Base-by-base conservation (phyloP, 2,113 vertebrate genomes). In the Mormoops blainvillei region DNA sequence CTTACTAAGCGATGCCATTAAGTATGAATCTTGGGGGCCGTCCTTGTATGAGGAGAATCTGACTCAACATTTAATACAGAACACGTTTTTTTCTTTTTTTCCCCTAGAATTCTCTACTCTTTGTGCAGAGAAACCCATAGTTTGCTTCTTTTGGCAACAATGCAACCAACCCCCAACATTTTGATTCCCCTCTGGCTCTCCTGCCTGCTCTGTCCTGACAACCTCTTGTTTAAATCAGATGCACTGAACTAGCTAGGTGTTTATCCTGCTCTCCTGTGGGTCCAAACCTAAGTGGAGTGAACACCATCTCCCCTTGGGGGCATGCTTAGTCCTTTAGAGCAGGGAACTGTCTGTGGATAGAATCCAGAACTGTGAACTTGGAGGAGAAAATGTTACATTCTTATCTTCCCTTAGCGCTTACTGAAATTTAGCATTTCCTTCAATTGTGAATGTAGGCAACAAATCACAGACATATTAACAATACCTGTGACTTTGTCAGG, bases 371-470 rank as follows among this genome's bases (percentile, higher is more conserved):
- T 28, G 36, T 36, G 76, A 77, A 93, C 28, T 82, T 38, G 50
- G n/a, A 88, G 45, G 9, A 70, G 71, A 71, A 87, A 84, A 67
- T 24, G 10, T 24, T 61, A 41, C 5, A 38, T 54, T 87, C 19
- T 36, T 81, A 7, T 48, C 50, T 76, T 91, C 38, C 41, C 33
- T 71, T n/a, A 76, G 19, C 5, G 71, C 52, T 76, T 22, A 11
- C 1, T 84, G 74, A 93, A 70, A 89, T 50, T 76, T 58, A 50
- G n/a, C 18, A 10, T 92, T 67, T 92, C 38, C 70, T 97, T 94
- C 28, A 13, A 45, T 36, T 43, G n/a, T 26, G 68, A 77, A 54
- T 52, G 33, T 33, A 54, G 65, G 36, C 6, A 28, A 77, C 43
- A 78, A 52, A 63, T 50, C 58, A 36, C 65, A 68, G 70, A 45